phyloP scores from a whole-genome alignment of 2,888 invertebrate species.

The Endomychus coccineus region DNA sequence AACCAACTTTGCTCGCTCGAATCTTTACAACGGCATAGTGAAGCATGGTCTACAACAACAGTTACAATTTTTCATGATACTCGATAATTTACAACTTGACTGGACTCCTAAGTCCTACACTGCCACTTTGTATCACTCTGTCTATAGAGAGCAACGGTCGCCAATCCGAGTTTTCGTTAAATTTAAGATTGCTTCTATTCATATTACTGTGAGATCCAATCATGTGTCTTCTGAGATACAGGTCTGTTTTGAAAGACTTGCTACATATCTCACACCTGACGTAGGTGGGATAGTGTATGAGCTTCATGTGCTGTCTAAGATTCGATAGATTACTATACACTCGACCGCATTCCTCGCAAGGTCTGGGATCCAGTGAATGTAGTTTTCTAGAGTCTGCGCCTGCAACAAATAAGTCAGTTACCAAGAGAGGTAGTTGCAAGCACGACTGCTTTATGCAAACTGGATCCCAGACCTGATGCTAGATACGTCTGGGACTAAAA shows the following conservation, averaged over 20 bases:
- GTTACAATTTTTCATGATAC: not conserved
- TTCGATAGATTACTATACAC: constrained; percentile 60
- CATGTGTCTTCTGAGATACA: constrained; percentile 55
- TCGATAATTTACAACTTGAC: too few species aligned
- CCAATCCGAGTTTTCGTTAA: too few species aligned
- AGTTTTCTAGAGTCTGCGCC: constrained; percentile 42
- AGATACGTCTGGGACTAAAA: not conserved
- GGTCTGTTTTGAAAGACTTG: constrained; percentile 57
- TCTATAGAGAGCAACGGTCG: too few species aligned
- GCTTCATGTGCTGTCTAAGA: constrained; percentile 57
- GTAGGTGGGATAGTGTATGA: constrained; percentile 57
- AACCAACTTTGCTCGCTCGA: too few species aligned
- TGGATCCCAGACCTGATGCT: constrained; percentile 25
- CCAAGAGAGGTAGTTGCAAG: constrained; percentile 36
- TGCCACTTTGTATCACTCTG: too few species aligned
- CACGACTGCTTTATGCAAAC: constrained; percentile 24
- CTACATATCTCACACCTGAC: constrained; percentile 54
- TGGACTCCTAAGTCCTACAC: too few species aligned
- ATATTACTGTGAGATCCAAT: constrained; percentile 48
- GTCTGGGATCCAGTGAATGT: constrained; percentile 49
- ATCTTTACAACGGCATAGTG: too few species aligned
- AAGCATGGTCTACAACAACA: too few species aligned
- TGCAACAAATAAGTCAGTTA: constrained; percentile 27
- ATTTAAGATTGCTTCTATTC: constrained; percentile 9
- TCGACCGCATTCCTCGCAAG: constrained; percentile 57